phyloP scores from a whole-genome alignment of 2,888 invertebrate species.

The Vanessa cardui region DNA sequence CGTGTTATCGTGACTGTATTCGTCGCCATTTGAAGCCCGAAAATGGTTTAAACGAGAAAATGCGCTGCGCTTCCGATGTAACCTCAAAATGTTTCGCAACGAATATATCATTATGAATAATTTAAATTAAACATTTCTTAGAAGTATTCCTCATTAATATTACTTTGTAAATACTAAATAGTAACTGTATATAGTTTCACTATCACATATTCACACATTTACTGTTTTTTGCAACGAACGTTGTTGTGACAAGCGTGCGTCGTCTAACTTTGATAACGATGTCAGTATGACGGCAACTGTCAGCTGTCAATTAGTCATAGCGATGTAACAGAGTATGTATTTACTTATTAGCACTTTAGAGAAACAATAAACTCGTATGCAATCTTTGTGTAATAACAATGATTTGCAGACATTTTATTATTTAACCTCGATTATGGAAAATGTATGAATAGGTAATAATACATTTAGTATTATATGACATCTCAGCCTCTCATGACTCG shows the following conservation, averaged over 20 bases:
- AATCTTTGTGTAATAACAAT: background rate
- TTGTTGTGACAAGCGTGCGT: conserved; percentile 17
- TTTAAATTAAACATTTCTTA: conserved; percentile 21
- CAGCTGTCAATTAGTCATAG: conserved; percentile 6
- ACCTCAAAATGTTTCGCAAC: conserved; percentile 67
- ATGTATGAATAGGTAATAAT: conserved; percentile 13
- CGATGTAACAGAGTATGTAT: conserved; percentile 3
- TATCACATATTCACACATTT: conserved; percentile 5
- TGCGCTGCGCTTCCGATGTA: conserved; percentile 60
- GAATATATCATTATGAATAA: conserved; percentile 56
- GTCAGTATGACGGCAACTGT: background rate
- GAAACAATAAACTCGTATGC: background rate
- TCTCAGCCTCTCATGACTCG: conserved; percentile 13
- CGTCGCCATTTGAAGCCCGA: conserved; percentile 44
- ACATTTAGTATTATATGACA: conserved; percentile 16
- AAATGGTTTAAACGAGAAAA: conserved; percentile 52
- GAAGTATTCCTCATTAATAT: background rate
- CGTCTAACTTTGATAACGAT: background rate
- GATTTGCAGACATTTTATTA: conserved; percentile 1
- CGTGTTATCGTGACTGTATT: conserved; percentile 40
- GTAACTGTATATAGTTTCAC: background rate
- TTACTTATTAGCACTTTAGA: background rate
- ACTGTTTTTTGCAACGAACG: background rate
- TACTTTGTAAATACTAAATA: background rate
- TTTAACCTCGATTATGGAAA: conserved; percentile 14